Conservation (phyloP, 2,888 invertebrate species). For the Lasioglossum leucozonium region DNA sequence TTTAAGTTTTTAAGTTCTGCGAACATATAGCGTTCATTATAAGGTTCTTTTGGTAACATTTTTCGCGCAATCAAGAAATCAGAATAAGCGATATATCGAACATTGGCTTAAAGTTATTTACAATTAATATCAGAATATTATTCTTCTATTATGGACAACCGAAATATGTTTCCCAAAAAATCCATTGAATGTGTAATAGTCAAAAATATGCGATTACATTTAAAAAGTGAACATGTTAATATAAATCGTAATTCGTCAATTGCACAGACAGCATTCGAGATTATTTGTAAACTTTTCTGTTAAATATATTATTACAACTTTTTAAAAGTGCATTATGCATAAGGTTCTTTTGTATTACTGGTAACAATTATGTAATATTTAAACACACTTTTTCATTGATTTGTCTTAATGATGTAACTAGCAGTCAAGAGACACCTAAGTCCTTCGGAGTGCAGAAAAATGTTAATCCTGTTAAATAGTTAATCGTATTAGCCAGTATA, state of each 20-base stretch:
- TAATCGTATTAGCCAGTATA: conserved; percentile 67
- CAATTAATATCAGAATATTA: conserved; percentile 65
- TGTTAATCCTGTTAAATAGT: conserved; percentile 70
- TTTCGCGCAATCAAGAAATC: conserved; percentile 56
- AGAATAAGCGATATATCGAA: conserved; percentile 56
- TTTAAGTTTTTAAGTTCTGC: conserved; percentile 13
- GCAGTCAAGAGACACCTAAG: conserved; percentile 67
- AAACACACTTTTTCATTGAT: conserved; percentile 61
- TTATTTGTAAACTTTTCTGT: conserved; percentile 46
- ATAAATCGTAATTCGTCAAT: conserved; percentile 42
- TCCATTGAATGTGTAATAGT: conserved; percentile 35
- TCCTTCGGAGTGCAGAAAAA: conserved; percentile 64
- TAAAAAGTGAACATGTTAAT: conserved; percentile 51
- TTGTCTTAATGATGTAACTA: conserved; percentile 61
- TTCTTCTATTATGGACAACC: conserved; percentile 53
- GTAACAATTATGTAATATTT: conserved; percentile 58
- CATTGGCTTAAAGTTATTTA: conserved; percentile 64
- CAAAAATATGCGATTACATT: conserved; percentile 52
- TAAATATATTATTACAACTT: conserved; percentile 56
- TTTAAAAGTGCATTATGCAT: conserved; percentile 60
- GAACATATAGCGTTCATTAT: conserved; percentile 31
- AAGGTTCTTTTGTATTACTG: conserved; percentile 55
- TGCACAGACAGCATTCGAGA: conserved; percentile 41
- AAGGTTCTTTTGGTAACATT: conserved; percentile 42
- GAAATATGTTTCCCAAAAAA: conserved; percentile 53